phyloP scores from a whole-genome alignment of 2,888 invertebrate genomes.

The Calliopum simillimum region DNA sequence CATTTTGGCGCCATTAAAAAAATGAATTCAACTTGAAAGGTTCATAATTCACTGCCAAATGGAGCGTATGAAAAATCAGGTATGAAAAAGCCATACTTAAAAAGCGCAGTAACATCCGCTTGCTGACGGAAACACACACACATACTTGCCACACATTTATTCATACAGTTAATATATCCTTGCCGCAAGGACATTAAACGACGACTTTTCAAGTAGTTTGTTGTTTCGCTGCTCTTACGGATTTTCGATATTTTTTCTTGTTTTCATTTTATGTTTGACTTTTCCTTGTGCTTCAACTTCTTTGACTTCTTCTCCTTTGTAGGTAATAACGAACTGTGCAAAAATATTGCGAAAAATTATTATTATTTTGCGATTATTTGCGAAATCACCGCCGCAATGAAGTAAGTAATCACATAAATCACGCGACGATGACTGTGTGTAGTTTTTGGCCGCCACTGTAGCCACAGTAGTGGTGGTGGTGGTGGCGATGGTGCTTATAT shows the following conservation, averaged over 20 bases:
- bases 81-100: background rate
- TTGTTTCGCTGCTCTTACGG: background rate
- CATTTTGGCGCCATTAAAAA: conserved; percentile 30
- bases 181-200: conserved; percentile 21
- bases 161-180: background rate
- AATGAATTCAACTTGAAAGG: background rate
- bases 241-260: background rate
- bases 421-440: conserved; percentile 36
- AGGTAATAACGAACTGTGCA: background rate
- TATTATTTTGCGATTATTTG: conserved; percentile 43
- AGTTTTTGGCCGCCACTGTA: background rate
- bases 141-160: background rate
- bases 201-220: conserved; percentile 25
- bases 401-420: conserved; percentile 63
- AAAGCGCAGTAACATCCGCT: conserved; percentile 15
- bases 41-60: conserved; percentile 29
- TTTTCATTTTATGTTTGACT: background rate
- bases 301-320: background rate
- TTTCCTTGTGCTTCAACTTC: background rate
- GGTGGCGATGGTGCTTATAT: background rate
- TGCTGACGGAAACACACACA: conserved; percentile 4
- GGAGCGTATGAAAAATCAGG: conserved; percentile 18
- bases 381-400: conserved; percentile 61
- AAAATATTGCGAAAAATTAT: conserved; percentile 32
- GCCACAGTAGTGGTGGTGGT: background rate